A percentile compares a stretch with the other conserved stretches of the same genome.
Conservation (phyloP, 1,140 invertebrate species). For the Zaprionus inermis region DNA sequence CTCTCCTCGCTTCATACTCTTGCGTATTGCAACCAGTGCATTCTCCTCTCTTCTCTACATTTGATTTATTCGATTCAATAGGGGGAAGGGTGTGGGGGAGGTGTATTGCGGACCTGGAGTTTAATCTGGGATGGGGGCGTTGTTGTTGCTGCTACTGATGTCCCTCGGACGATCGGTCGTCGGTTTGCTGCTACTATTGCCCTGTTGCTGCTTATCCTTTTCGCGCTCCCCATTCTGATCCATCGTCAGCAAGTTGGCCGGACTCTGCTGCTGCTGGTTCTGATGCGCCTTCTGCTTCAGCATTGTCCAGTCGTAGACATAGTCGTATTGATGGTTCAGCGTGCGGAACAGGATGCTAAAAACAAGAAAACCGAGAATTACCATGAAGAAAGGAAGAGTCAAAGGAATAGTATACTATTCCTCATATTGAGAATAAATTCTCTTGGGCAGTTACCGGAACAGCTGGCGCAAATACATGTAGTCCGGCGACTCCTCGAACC, state of each 20-base stretch:
- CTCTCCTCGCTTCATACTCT: background rate
- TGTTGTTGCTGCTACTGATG: background rate
- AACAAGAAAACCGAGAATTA: background rate
- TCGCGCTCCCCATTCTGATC: slow-evolving; percentile 64
- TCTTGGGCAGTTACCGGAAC: slow-evolving; percentile 71
- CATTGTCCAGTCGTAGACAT: slow-evolving; percentile 99
- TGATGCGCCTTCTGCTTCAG: slow-evolving; percentile 93
- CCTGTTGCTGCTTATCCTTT: slow-evolving; percentile 81
- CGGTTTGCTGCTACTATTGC: slow-evolving; percentile 59
- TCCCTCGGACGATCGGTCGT: slow-evolving; percentile 35
- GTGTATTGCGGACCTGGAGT: background rate
- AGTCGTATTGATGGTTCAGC: slow-evolving; percentile 99
- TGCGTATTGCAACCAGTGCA: slow-evolving; percentile 20
- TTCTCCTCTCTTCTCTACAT: background rate
- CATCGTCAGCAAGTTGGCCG: slow-evolving; percentile 61
- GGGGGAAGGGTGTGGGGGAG: background rate
- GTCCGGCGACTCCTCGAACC: slow-evolving; percentile 98
- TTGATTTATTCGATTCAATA: slow-evolving; percentile 11
- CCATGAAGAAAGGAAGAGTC: background rate
- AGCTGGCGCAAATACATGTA: slow-evolving; percentile 99
- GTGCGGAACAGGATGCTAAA: slow-evolving; percentile 98
- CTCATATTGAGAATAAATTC: background rate
- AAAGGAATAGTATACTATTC: too few species aligned
- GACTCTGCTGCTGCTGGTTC: slow-evolving; percentile 64
- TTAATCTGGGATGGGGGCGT: background rate